Evolutionary conservation across 53 echinoderm and acorn worm species (phyloP).

Genomic region (Zoroaster sp.): DNA sequence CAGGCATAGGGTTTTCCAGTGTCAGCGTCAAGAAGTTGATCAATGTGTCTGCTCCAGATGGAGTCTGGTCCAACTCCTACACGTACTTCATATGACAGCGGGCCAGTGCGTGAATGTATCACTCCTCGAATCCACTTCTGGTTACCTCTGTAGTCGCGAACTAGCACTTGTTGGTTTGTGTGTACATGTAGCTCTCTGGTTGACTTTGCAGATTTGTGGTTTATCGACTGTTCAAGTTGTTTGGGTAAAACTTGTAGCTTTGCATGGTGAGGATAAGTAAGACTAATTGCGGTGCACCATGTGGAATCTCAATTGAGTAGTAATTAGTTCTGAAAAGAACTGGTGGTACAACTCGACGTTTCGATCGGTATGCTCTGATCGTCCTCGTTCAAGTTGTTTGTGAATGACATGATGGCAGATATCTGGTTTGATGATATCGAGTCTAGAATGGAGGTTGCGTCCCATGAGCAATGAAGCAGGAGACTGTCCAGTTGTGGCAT

Average conservation of each 20-base stretch:
- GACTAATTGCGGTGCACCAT: too few species aligned
- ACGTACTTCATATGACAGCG: constrained; percentile 37
- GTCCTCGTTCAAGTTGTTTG: too few species aligned
- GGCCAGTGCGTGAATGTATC: constrained; percentile 19
- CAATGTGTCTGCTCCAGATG: constrained; percentile 35
- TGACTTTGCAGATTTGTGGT: background rate
- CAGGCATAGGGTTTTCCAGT: background rate
- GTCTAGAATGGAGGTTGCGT: background rate
- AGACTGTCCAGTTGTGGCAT: constrained; percentile 32
- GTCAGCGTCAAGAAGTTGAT: constrained; percentile 15
- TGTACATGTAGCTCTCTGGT: constrained; percentile 1
- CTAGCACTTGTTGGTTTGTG: constrained; percentile 20
- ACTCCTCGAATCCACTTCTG: constrained; percentile 42
- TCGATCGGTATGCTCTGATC: too few species aligned
- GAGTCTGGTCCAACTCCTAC: constrained; percentile 8
- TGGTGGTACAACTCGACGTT: too few species aligned
- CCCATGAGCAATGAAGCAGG: constrained; percentile 15
- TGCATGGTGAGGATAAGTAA: too few species aligned
- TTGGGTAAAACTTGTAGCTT: too few species aligned
- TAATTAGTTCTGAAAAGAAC: too few species aligned
- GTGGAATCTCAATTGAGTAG: too few species aligned
- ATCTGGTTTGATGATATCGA: constrained; percentile 33
- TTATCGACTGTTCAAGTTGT: background rate
- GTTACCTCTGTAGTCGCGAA: constrained; percentile 4
- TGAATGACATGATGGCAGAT: background rate